Evolutionary conservation across 2,113 vertebrate species (phyloP).

Genomic region (Columbina picui): DNA sequence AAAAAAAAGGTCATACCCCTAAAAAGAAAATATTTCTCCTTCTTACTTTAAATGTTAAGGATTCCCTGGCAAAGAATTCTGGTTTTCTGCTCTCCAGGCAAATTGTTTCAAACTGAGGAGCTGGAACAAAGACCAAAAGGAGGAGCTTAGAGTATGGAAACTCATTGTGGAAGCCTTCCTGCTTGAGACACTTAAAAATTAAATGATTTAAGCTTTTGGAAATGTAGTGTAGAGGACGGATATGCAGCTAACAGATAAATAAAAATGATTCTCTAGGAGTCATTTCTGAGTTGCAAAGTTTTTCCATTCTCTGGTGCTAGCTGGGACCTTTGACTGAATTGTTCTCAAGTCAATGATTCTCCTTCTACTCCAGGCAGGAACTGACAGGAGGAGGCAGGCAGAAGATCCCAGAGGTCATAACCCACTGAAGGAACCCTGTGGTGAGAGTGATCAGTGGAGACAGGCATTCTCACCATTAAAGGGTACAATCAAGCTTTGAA

Average conservation of each 20-base stretch:
- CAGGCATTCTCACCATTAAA: neutral
- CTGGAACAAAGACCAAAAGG: neutral
- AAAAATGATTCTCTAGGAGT: neutral
- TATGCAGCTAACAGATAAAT: neutral
- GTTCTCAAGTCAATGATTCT: neutral
- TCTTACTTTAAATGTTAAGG: neutral
- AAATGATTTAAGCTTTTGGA: neutral
- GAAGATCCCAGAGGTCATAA: neutral
- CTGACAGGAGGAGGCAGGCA: neutral
- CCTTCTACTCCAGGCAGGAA: neutral
- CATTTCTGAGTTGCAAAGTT: neutral
- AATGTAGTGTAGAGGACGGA: neutral
- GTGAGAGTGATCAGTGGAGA: neutral
- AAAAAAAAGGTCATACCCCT: neutral
- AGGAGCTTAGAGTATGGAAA: neutral
- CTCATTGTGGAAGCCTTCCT: neutral
- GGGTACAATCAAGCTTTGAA: rapidly evolving
- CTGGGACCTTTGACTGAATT: neutral
- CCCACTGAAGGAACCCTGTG: neutral
- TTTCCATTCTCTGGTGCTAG: neutral
- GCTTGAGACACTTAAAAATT: neutral
- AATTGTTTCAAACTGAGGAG: neutral
- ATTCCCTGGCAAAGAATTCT: neutral
- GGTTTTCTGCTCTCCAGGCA: neutral
- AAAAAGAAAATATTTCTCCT: neutral